These are phyloP conservation scores for Peromyscus melanophrys DNA, from an alignment of 2,797 vertebrate genomes.

Conservation along the genomic window DNA sequence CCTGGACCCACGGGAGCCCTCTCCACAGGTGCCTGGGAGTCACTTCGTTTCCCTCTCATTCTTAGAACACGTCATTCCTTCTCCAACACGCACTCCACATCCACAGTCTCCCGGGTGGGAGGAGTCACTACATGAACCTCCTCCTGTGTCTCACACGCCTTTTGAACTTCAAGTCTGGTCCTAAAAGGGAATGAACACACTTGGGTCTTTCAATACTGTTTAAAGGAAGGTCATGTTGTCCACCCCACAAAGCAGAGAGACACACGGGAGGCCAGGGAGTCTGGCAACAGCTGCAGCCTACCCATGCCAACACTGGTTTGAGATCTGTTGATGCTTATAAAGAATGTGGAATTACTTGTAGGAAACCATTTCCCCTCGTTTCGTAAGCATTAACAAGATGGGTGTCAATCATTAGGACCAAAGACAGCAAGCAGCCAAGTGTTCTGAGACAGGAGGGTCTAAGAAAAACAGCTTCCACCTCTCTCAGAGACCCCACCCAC, in stretches of 20 bases:
- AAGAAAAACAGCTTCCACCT: constrained; percentile 3
- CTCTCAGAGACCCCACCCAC: neutral
- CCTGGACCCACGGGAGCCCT: neutral
- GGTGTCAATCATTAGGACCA: constrained; percentile 51
- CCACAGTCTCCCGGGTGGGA: neutral
- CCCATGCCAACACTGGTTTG: neutral
- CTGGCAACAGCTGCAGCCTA: neutral
- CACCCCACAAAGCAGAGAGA: neutral
- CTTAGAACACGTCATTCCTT: neutral
- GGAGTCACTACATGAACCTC: neutral
- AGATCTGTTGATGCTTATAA: constrained; percentile 38
- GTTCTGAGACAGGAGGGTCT: neutral
- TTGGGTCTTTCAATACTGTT: neutral
- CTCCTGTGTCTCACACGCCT: neutral
- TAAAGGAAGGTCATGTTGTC: neutral
- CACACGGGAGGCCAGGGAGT: neutral
- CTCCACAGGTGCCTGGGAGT: neutral
- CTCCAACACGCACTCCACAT: neutral
- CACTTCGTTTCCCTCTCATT: neutral
- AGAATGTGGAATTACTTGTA: constrained; percentile 36
- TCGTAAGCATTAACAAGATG: constrained; percentile 64
- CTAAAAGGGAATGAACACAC: neutral
- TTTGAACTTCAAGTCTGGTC: neutral
- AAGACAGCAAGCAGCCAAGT: constrained; percentile 4
- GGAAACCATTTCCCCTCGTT: constrained; percentile 23